Percentiles rank a stretch among this genome's conserved stretches.
phyloP scores from a whole-genome alignment of 2,113 vertebrate genomes.

The Mus spicilegus region DNA sequence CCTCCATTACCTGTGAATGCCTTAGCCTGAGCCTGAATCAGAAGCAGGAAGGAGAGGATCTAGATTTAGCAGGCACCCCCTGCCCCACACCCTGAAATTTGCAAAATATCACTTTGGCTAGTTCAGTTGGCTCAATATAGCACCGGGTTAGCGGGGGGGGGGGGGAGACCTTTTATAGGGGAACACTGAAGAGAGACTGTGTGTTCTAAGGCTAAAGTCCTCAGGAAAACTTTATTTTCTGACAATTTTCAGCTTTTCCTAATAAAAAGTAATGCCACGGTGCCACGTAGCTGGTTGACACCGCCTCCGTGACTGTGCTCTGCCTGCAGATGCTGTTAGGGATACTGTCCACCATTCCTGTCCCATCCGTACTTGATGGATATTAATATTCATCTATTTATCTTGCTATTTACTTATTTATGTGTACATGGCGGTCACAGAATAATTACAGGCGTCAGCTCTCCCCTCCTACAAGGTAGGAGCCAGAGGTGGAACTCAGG shows the following conservation, averaged over 20 bases:
- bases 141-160: neutral
- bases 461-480: neutral
- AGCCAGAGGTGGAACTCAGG: too few relatives aligned
- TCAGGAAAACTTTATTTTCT: conserved; percentile 52
- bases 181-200: conserved; percentile 53
- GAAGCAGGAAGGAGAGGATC: neutral
- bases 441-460: neutral
- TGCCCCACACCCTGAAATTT: neutral
- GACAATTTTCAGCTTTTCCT: conserved; percentile 61
- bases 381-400: too few relatives aligned
- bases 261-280: neutral
- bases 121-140: neutral
- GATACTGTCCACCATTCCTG: neutral
- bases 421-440: neutral
- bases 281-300: neutral
- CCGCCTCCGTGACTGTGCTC: neutral
- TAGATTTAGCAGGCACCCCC: neutral
- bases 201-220: neutral
- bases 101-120: neutral
- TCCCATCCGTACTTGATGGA: neutral
- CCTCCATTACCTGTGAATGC: rapidly evolving
- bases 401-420: neutral
- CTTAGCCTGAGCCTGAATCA: neutral
- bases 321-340: neutral
- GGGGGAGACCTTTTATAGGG: neutral